Evolutionary conservation across 1,140 invertebrate species (phyloP), one percentile per base, ranked within the genome.

Genomic region (Dreissena rostriformis): DNA sequence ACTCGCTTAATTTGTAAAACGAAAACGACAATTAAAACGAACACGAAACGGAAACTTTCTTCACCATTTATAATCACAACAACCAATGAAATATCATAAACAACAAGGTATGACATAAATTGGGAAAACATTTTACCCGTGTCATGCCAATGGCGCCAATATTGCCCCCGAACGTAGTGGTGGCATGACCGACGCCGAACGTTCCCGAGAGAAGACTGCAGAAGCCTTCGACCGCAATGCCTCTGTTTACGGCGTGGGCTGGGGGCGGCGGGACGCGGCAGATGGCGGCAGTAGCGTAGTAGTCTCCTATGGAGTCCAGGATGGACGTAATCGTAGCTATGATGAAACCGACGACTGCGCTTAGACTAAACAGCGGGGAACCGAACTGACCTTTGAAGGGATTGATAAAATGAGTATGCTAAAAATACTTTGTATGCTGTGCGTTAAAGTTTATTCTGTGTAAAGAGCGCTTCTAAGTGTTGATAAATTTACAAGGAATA

Each of bases 131-230:
- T 73, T 57, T 22, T 84, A 90, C 89, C 75, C 82, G 83, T 53
- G 90, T 90, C n/a, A 91, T 78, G 12, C 83, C 86, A 63, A 92
- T 91, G 24, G 85, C 86, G 0, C 87, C 89, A 28, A 89, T 82
- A 66, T 89, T 88, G 0, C 86, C 76, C 49, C 91, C 88, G 88
- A 97, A 98, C 0, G 97, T 97, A 84, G 97, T 97, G 5, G 97
- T 97, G 11, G 97, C 97, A 87, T 97, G 97, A 17, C 96, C 88
- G 94, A 92, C 96, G 8, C 97, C 97, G 95, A 96, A 96, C 0
- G 97, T 93, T 0, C 97, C 97, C 0, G 97, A 96, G 12, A 98
- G 90, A 2, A 97, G 93, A 0, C 96, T 97, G 7, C 97, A 96
- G 14, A 98, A 87, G 0, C 97, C 97, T 93, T 98, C 97, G 0